Base-by-base conservation (phyloP, 1,140 invertebrate species). In the Heterodera carotae region DNA sequence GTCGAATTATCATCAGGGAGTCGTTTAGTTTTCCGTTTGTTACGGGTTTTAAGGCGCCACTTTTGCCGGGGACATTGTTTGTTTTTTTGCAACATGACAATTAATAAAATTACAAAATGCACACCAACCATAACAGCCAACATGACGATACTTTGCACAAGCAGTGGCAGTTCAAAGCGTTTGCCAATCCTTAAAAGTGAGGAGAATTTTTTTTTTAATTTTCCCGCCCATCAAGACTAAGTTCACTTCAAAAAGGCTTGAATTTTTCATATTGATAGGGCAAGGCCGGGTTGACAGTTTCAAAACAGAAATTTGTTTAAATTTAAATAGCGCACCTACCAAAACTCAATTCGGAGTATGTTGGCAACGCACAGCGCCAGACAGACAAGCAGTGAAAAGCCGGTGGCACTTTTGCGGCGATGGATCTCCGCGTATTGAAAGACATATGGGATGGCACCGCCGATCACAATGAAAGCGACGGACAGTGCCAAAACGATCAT, bases 81-180 rank as follows among this genome's bases (percentile, higher is more conserved):
- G n/a, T n/a, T n/a, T n/a, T n/a, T n/a, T n/a, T n/a, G n/a, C n/a
- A n/a, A n/a, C n/a, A n/a, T n/a, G n/a, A n/a, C n/a, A n/a, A n/a
- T n/a, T n/a, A n/a, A n/a, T n/a, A n/a, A n/a, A n/a, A n/a, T n/a
- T n/a, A n/a, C n/a, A n/a, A n/a, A n/a, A n/a, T n/a, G n/a, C n/a
- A n/a, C n/a, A n/a, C 69, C 8, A 33, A 98, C 91, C 97, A 99
- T 99, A 79, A 94, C 93, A 36, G 93, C 87, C 87, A 95, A 97
- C 96, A 99, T 99, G 34, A 99, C 92, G 86, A 98, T 91, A 90
- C 95, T 97, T 91, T 99, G 97, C 71, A 96, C 91, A 75, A 99
- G 91, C 79, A 99, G 90, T 78, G 96, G 95, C 85, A 93, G 89
- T 89, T 99, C 96, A 91, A 95, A 99, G 80, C 92, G 92, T 89